Base-by-base conservation (phyloP, 2,888 invertebrate species). In the Drosophila stalkeri region DNA sequence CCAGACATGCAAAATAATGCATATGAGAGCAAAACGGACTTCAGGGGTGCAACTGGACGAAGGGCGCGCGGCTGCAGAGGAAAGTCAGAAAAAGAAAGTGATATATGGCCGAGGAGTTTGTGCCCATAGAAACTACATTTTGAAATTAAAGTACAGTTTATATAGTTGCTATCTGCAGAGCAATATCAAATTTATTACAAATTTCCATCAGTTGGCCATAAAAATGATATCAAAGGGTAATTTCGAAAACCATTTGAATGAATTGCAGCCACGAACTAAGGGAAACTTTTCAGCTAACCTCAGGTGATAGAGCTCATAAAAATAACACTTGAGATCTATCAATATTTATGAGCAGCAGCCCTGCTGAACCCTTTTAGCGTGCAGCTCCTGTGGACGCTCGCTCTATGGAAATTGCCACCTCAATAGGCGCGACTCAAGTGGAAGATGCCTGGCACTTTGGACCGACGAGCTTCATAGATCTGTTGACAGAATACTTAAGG, bases 1-100 rank as follows among this genome's bases (percentile, higher is more conserved):
- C 72, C 75, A 77, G 83, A 88, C 90, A 90, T 90, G 88, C 88
- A 89, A 89, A 89, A 85, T 89, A 89, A 89, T 87, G 88, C 88
- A 89, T 80, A 80, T 80, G 83, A 81, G 87, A 55, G 44, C 37
- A 31, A 35, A 55, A 47, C 64, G 68, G 64, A 33, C 54, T 49
- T 69, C 66, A 83, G 66, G 90, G 91, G 80, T 86, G 85, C 80
- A 67, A 80, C 77, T 64, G 80, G 61, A 64, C 59, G 76, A 81
- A 83, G 83, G 84, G 79, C 82, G 81, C 78, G 71, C 61, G 18
- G 39, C 33, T 16, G 12, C 43, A 47, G 49, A 47, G 44, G 9
- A 11, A 33, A 9, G 35, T 47, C 39, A 59, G 23, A 1, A 23
- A n/a, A 46, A 35, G 11, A 20, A 68, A 68, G 47, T 72, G 47